Conservation (phyloP, 1,140 invertebrate species). For the Drusus annulatus region DNA sequence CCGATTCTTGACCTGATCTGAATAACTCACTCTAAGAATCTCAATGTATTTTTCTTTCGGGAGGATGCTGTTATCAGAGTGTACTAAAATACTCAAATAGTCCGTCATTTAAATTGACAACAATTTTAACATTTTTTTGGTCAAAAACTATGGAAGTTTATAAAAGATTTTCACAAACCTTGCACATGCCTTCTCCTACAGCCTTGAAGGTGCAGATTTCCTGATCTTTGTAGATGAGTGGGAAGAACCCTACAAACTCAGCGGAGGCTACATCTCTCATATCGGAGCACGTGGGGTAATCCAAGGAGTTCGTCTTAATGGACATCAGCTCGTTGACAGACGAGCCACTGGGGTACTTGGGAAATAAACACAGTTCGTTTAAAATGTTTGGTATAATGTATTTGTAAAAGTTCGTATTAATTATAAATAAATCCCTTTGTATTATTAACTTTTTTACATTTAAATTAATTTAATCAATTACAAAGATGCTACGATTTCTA, state of each 20-base stretch:
- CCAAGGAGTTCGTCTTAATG: conserved; percentile 47
- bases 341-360: conserved; percentile 47
- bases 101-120: too few relatives aligned
- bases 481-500: not conserved
- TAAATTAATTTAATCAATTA: not conserved
- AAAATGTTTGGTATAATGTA: too few relatives aligned
- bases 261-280: conserved; percentile 39
- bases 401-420: too few relatives aligned
- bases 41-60: too few relatives aligned
- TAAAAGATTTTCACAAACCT: conserved; percentile 52
- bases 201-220: conserved; percentile 74
- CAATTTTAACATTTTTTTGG: too few relatives aligned
- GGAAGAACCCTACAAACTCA: conserved; percentile 40
- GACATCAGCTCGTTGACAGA: conserved; percentile 46
- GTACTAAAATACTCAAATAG: too few relatives aligned
- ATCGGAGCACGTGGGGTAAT: conserved; percentile 13
- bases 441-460: too few relatives aligned
- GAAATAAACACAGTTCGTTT: not conserved
- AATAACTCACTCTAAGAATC: too few relatives aligned
- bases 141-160: too few relatives aligned
- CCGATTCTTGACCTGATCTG: too few relatives aligned
- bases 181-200: conserved; percentile 73
- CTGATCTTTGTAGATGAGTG: conserved; percentile 25
- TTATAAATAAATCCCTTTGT: too few relatives aligned
- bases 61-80: too few relatives aligned